Base-by-base conservation (phyloP, 2,888 invertebrate genomes). In the Perdita meconis region DNA sequence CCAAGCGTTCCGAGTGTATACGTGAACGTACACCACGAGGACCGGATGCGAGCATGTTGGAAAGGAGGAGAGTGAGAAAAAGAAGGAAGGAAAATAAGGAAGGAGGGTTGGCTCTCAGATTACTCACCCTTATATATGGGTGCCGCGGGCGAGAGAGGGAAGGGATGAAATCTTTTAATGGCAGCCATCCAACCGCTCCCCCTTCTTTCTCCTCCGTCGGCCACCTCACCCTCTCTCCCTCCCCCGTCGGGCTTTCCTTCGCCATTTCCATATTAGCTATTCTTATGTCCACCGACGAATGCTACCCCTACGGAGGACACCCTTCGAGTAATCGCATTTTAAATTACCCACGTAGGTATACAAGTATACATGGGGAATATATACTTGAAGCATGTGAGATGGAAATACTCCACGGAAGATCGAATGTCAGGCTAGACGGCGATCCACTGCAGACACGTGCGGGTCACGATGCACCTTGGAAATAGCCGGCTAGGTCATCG, bases 131-230 rank as follows among this genome's bases (percentile, higher is more conserved):
- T 90, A 88, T 89, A 88, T 89, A 90, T 89, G 89, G 88, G 86
- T 85, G 89, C 88, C 88, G 85, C 87, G 83, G 82, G 84, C 88
- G 68, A 82, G 76, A 63, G 76, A 78, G 74, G 83, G 78, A 76
- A 83, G 86, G 88, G 88, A 87, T 86, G 89, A 89, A 90, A 91
- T 90, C 90, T 91, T 91, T 91, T 91, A 90, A 91, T 91, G 91
- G 91, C 90, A 90, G 88, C 90, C 90, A 90, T 90, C 89, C 89
- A 87, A 88, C 87, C 84, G 78, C 77, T 74, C 70, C 64, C 63
- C 67, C 47, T 42, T 24, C 30, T 38, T 65, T 61, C 76, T 61
- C 79, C 82, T 65, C 64, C 76, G 67, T 73, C 75, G 73, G 71
- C 78, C 81, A 72, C 79, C 78, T 81, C 71, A 59, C 69, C 44